A percentile compares a stretch with the other conserved stretches of the same genome.
Evolutionary conservation across 2,113 vertebrate genomes (phyloP).

Genomic region (Triplophysa dalaica): DNA sequence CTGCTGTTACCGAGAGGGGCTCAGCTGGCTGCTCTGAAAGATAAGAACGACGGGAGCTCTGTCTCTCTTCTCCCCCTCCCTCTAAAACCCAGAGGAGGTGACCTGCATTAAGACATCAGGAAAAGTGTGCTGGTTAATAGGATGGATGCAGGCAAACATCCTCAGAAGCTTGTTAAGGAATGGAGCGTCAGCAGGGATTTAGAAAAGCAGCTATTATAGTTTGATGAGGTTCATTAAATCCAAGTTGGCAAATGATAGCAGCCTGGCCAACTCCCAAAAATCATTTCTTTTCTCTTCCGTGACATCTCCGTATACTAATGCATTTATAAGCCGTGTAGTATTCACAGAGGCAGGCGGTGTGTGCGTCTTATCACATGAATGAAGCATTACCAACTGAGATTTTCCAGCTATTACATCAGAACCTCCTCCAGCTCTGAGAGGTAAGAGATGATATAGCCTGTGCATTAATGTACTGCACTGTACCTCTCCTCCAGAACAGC

Average conservation of each 20-base stretch:
- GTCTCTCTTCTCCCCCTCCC: constrained; percentile 53
- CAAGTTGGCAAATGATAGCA: constrained; percentile 66
- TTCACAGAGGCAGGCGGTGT: constrained; percentile 40
- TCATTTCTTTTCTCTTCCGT: constrained; percentile 38
- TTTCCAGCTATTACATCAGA: constrained; percentile 47
- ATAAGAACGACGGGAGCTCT: constrained; percentile 60
- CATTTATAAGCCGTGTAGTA: constrained; percentile 55
- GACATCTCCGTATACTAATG: constrained; percentile 53
- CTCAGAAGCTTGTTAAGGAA: constrained; percentile 70
- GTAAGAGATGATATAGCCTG: constrained; percentile 31
- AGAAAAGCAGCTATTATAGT: constrained; percentile 68
- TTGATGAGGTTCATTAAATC: constrained; percentile 70
- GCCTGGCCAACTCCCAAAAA: constrained; percentile 60
- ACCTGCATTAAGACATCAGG: constrained; percentile 74
- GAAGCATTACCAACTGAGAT: constrained; percentile 45
- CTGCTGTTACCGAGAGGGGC: constrained; percentile 57
- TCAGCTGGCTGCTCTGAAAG: constrained; percentile 68
- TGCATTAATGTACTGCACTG: constrained; percentile 14
- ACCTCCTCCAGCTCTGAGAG: constrained; percentile 37
- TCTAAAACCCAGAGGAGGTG: constrained; percentile 61
- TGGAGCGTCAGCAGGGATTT: constrained; percentile 68
- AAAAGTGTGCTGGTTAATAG: constrained; percentile 67
- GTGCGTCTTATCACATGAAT: constrained; percentile 46
- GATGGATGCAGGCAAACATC: constrained; percentile 60
- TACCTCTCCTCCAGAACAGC: constrained; percentile 8